Evolutionary conservation across 2,797 vertebrate genomes (phyloP).

Genomic region (Myotis pilosus): DNA sequence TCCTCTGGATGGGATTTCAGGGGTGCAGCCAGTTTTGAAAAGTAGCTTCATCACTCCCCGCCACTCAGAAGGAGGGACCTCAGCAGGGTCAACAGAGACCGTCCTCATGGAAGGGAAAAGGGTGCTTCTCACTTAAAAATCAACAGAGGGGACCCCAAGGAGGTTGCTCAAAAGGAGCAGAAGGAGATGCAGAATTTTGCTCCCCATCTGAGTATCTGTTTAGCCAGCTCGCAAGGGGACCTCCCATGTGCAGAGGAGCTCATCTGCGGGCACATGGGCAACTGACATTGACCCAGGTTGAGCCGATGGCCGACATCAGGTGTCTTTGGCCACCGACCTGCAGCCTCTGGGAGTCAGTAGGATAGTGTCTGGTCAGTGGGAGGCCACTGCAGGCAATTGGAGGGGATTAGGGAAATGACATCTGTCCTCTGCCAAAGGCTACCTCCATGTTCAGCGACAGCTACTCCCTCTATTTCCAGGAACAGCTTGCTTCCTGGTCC

Average conservation of each 20-base stretch:
- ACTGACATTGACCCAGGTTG: too few relatives aligned
- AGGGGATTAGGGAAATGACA: background rate
- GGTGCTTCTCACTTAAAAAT: background rate
- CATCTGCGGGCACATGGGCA: rapidly evolving
- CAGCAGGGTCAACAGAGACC: background rate
- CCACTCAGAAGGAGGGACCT: background rate
- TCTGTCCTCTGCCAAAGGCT: background rate
- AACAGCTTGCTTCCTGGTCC: background rate
- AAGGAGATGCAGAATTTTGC: background rate
- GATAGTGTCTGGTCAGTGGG: background rate
- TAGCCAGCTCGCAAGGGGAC: background rate
- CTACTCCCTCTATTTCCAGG: background rate
- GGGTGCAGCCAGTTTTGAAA: background rate
- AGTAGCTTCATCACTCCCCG: background rate
- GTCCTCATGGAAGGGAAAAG: background rate
- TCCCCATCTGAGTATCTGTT: background rate
- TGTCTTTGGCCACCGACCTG: background rate
- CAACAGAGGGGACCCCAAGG: background rate
- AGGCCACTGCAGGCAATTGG: background rate
- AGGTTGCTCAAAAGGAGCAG: background rate
- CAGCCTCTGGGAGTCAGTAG: background rate
- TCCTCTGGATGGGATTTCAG: background rate
- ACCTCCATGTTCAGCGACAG: background rate
- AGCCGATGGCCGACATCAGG: background rate
- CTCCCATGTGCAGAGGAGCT: background rate